Evolutionary conservation across 2,888 invertebrate species (phyloP).

Genomic region (Epinotia nisella): DNA sequence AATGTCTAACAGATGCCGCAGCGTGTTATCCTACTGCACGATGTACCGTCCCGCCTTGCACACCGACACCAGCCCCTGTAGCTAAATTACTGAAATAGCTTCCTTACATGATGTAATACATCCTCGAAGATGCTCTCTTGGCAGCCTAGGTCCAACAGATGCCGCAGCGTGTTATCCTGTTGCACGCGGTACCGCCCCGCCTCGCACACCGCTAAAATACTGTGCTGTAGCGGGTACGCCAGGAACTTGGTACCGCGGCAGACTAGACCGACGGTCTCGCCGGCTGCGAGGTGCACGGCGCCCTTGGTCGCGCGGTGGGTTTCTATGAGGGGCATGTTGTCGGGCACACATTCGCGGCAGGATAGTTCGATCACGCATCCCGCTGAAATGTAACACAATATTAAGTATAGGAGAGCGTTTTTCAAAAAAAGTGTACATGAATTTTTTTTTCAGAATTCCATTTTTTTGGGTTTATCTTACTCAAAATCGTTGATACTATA

Average conservation of each 20-base stretch:
- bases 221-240: slow-evolving; percentile 61
- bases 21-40: slow-evolving; percentile 56
- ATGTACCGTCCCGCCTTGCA: slow-evolving; percentile 71
- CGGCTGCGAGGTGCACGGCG: slow-evolving; percentile 55
- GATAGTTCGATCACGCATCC: slow-evolving; percentile 72
- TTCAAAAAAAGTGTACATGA: too few species aligned
- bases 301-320: slow-evolving; percentile 64
- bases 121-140: slow-evolving; percentile 77
- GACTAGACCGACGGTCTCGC: slow-evolving; percentile 62
- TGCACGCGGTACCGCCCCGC: slow-evolving; percentile 64
- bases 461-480: too few species aligned
- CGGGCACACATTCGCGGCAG: slow-evolving; percentile 77
- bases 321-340: slow-evolving; percentile 76
- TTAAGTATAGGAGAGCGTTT: too few species aligned
- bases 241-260: slow-evolving; percentile 72
- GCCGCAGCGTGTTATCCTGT: slow-evolving; percentile 57
- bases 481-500: too few species aligned
- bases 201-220: slow-evolving; percentile 62
- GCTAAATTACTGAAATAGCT: background rate
- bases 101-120: slow-evolving; percentile 67
- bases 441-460: too few species aligned
- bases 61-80: too few species aligned
- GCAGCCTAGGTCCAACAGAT: slow-evolving; percentile 76
- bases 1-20: slow-evolving; percentile 69
- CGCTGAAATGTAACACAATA: slow-evolving; percentile 48